Evolutionary conservation across 2,888 invertebrate species (phyloP), one percentile per base, ranked within the genome.

Genomic region (Nomada flava): DNA sequence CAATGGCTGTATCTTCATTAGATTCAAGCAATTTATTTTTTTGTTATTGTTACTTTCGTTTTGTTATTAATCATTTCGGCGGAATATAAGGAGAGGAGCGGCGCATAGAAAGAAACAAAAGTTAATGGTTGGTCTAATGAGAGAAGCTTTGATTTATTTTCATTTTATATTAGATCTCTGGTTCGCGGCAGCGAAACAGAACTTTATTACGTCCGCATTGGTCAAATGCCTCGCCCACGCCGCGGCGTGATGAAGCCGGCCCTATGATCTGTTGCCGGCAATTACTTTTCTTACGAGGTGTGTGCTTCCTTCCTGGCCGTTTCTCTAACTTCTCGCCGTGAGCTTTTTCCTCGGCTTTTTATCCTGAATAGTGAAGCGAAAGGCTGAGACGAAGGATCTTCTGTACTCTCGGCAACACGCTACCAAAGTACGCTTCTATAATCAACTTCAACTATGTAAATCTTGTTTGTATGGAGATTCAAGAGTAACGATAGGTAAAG

Each of bases 201-300:
- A 76, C 78, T 86, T 86, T 86, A 86, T 83, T 86, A 76, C 84
- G 69, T 74, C 62, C 64, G 76, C 78, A 50, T 47, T 69, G 86
- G 76, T 72, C 79, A 78, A 86, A 83, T 73, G 80, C 82, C 79
- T 60, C 64, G 64, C 70, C 71, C 79, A 76, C 74, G 81, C 72
- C 68, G 70, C 72, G 77, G 15, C 1, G 13, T 47, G 47, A 71
- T 80, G 77, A 86, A 86, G 79, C 83, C 57, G 13, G 55, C 76
- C 76, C 62, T 84, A 84, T 84, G 86, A 86, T 86, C 86, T 83
- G 84, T 80, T 84, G 82, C 80, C 72, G 62, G 80, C 84, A 83
- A 86, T 86, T 84, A 86, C 85, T 79, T 86, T 86, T 74, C 78
- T 86, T 86, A 79, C 74, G 82, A 78, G 82, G 47, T 68, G 64